A percentile compares a stretch with the other conserved stretches of the same genome.
Conservation (phyloP, 1,140 invertebrate genomes). For the Vanessa tameamea region DNA sequence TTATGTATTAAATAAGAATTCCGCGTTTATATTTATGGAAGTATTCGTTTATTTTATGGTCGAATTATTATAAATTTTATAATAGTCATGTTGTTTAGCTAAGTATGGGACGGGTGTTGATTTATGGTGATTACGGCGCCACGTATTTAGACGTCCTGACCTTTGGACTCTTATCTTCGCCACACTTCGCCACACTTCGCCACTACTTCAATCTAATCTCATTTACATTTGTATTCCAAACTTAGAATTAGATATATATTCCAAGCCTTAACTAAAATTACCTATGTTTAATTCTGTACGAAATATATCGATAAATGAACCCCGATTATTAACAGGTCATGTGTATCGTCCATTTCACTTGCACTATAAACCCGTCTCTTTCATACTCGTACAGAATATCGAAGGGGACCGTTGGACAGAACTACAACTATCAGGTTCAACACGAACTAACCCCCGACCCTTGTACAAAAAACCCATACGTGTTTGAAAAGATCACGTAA, state of each 20-base stretch:
- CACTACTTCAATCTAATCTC: background rate
- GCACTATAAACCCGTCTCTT: background rate
- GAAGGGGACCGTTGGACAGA: slow-evolving; percentile 21
- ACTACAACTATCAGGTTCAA: slow-evolving; percentile 15
- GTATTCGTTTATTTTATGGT: background rate
- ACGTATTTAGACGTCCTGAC: background rate
- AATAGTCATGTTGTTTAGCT: background rate
- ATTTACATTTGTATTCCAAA: too few species aligned
- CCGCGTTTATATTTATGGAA: background rate
- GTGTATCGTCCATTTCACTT: background rate
- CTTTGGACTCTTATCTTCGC: background rate
- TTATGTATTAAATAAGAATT: slow-evolving; percentile 3
- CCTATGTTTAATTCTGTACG: background rate
- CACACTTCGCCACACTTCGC: too few species aligned
- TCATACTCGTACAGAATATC: background rate
- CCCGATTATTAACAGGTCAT: slow-evolving; percentile 18
- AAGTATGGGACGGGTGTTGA: background rate
- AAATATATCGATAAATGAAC: background rate
- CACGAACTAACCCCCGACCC: slow-evolving; percentile 16
- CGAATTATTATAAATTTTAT: background rate
- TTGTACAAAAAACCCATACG: slow-evolving; percentile 27
- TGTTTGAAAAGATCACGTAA: slow-evolving; percentile 31
- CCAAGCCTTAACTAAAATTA: background rate
- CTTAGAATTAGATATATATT: too few species aligned
- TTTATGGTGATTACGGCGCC: background rate